Percentiles rank a stretch among this genome's conserved stretches.
Conservation (phyloP, 2,113 vertebrate genomes). For the Apistogramma diplotaenia region DNA sequence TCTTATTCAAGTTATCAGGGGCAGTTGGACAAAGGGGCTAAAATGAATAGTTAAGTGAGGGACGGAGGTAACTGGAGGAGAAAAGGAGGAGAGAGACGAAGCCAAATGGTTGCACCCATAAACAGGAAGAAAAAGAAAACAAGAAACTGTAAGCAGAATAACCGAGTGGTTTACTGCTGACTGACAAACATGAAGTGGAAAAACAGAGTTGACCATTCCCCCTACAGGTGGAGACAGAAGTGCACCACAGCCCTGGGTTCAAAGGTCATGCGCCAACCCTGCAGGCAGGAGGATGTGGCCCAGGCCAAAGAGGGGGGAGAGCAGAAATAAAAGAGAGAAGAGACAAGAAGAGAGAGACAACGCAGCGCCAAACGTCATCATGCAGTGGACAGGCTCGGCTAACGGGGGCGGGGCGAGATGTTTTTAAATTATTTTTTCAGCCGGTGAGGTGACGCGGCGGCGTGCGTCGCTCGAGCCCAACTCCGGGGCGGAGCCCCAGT, state of each 20-base stretch:
- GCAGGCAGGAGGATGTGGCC: conserved; percentile 79
- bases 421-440: conserved; percentile 49
- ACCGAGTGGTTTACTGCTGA: conserved; percentile 36
- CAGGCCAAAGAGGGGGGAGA: conserved; percentile 65
- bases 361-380: conserved; percentile 83
- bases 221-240: conserved; percentile 79
- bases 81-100: conserved; percentile 69
- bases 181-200: conserved; percentile 57
- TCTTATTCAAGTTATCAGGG: conserved; percentile 73
- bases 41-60: conserved; percentile 71
- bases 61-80: conserved; percentile 51
- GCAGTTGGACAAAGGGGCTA: conserved; percentile 65
- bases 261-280: conserved; percentile 83
- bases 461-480: conserved; percentile 65
- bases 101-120: conserved; percentile 76
- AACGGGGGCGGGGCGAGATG: conserved; percentile 76
- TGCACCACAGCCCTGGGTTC: conserved; percentile 74
- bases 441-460: conserved; percentile 63
- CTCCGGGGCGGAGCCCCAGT: conserved; percentile 79
- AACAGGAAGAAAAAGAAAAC: conserved; percentile 60
- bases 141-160: conserved; percentile 46
- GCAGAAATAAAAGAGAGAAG: conserved; percentile 70
- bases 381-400: conserved; percentile 80
- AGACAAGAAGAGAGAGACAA: conserved; percentile 75
- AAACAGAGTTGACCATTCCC: conserved; percentile 56